Percentiles rank a stretch among this genome's conserved stretches.
Evolutionary conservation across 2,113 vertebrate genomes (phyloP).

Genomic region (Paedocypris sp.): DNA sequence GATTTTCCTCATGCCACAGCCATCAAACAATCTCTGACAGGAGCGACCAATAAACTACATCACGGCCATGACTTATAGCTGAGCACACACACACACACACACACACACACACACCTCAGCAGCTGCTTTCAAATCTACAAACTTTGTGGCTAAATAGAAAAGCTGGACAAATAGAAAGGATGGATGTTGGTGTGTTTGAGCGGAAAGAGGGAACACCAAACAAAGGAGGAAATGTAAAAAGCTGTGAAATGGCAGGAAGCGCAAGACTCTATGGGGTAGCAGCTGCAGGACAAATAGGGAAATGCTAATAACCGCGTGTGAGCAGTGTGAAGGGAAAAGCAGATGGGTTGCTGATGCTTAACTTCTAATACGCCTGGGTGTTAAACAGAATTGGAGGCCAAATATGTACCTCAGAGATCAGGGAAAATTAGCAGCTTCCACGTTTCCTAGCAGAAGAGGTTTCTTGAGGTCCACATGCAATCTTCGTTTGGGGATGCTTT

Average conservation of each 20-base stretch:
- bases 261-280: slow-evolving; percentile 13
- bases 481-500: no score
- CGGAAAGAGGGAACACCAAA: neutral
- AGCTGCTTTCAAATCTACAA: neutral
- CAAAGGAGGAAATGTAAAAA: slow-evolving; percentile 17
- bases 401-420: neutral
- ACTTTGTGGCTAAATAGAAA: no score
- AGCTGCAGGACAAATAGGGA: slow-evolving; percentile 9
- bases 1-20: slow-evolving; percentile 16
- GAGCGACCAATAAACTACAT: slow-evolving; percentile 13
- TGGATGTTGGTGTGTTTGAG: neutral
- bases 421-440: no score
- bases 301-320: slow-evolving; percentile 28
- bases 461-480: no score
- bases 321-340: neutral
- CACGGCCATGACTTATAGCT: neutral
- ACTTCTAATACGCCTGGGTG: neutral
- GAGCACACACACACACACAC: neutral
- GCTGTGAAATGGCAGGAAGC: slow-evolving; percentile 24
- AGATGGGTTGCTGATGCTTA: slow-evolving; percentile 4
- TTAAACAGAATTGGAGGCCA: neutral
- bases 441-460: no score
- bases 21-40: slow-evolving; percentile 18
- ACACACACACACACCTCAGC: slow-evolving; percentile 10
- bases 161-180: neutral